Evolutionary conservation across 2,797 vertebrate genomes (phyloP).

Genomic region (Alauda arvensis): DNA sequence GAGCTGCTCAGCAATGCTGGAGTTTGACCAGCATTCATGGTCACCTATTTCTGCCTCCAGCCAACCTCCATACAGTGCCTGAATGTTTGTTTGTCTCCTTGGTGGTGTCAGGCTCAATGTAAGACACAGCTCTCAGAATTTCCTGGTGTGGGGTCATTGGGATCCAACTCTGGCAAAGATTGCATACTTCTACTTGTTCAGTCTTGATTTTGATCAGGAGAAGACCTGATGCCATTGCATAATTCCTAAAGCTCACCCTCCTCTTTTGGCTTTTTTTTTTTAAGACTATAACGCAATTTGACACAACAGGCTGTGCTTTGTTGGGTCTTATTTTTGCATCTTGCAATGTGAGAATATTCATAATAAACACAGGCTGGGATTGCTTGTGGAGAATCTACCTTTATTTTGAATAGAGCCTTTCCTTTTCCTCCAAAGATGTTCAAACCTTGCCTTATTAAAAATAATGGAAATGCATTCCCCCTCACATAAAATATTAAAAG

Average conservation of each 20-base stretch:
- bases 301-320: slow-evolving; percentile 16
- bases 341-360: not conserved
- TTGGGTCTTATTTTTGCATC: slow-evolving; percentile 13
- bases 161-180: slow-evolving; percentile 3
- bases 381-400: not conserved
- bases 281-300: not conserved
- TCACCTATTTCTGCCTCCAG: not conserved
- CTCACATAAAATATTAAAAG: slow-evolving; percentile 22
- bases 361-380: slow-evolving; percentile 24
- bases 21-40: not conserved
- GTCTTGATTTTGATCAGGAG: slow-evolving; percentile 31
- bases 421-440: not conserved
- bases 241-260: slow-evolving; percentile 9
- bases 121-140: not conserved
- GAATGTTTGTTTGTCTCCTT: not conserved
- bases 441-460: not conserved
- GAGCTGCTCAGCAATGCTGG: not conserved
- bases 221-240: not conserved
- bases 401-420: not conserved
- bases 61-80: not conserved
- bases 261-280: not conserved
- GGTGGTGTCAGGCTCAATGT: not conserved
- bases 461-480: not conserved
- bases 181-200: not conserved
- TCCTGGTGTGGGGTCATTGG: slow-evolving; percentile 16